phyloP scores from a whole-genome alignment of 1,140 invertebrate species.

The Sipha flava region DNA sequence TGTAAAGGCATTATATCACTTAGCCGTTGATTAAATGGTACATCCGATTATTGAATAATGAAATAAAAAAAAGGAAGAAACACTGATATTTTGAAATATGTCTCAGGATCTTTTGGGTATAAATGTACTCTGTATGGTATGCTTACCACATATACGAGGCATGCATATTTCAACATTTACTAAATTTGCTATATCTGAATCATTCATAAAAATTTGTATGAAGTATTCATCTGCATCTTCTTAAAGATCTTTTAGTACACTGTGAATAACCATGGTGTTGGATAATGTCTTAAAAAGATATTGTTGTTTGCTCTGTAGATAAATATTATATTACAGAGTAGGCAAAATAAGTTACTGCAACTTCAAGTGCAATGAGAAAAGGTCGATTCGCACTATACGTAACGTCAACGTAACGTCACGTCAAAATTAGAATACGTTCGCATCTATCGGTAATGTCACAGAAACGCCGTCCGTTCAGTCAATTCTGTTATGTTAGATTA shows the following conservation, averaged over 20 bases:
- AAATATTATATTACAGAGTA: too few species aligned
- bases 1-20: neutral
- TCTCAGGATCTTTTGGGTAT: neutral
- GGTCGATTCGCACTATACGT: neutral
- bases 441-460: neutral
- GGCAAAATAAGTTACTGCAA: too few species aligned
- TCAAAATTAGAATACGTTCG: neutral
- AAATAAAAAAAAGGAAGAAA: neutral
- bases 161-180: neutral
- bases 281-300: too few species aligned
- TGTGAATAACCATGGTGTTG: too few species aligned
- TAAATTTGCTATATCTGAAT: neutral
- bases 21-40: neutral
- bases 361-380: too few species aligned
- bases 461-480: neutral
- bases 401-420: neutral
- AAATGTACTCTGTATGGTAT: neutral
- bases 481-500: neutral
- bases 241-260: too few species aligned
- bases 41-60: neutral
- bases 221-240: neutral
- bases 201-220: neutral
- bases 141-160: neutral
- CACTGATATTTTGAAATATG: neutral
- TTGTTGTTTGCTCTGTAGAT: too few species aligned